These are phyloP conservation scores for Emydoidea blandingii DNA, from an alignment of 2,797 vertebrate species.

Conservation along the genomic window DNA sequence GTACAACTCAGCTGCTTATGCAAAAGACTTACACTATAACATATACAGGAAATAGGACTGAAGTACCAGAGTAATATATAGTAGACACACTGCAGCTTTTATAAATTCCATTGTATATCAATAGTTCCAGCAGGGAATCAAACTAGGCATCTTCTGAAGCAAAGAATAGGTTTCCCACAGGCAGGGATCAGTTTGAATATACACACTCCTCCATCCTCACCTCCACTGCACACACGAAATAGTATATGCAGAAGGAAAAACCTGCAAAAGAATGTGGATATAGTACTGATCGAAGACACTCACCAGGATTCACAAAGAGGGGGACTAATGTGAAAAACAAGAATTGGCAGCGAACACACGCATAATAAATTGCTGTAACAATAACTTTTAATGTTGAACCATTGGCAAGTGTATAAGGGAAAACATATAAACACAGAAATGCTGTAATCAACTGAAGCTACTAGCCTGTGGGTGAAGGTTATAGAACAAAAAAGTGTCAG, in stretches of 20 bases:
- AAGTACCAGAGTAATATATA: conserved; percentile 36
- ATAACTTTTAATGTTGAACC: background rate
- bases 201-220: background rate
- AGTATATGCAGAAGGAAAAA: background rate
- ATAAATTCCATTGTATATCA: conserved; percentile 3
- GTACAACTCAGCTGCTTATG: background rate
- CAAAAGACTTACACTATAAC: conserved; percentile 26
- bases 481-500: conserved; percentile 22
- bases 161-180: background rate
- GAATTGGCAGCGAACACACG: background rate
- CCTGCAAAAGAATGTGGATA: background rate
- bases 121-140: conserved; percentile 34
- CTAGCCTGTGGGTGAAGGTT: conserved; percentile 4
- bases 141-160: background rate
- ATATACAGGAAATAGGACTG: conserved; percentile 4
- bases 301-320: background rate
- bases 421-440: background rate
- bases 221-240: background rate
- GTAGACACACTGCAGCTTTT: conserved; percentile 16
- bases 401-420: background rate
- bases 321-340: background rate
- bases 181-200: conserved; percentile 42
- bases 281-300: background rate
- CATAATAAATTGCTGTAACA: background rate
- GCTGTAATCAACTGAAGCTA: conserved; percentile 21